Percentiles rank a stretch among this genome's conserved stretches.
Evolutionary conservation across 2,797 vertebrate genomes (phyloP).

Genomic region (Xenentodon cancila): DNA sequence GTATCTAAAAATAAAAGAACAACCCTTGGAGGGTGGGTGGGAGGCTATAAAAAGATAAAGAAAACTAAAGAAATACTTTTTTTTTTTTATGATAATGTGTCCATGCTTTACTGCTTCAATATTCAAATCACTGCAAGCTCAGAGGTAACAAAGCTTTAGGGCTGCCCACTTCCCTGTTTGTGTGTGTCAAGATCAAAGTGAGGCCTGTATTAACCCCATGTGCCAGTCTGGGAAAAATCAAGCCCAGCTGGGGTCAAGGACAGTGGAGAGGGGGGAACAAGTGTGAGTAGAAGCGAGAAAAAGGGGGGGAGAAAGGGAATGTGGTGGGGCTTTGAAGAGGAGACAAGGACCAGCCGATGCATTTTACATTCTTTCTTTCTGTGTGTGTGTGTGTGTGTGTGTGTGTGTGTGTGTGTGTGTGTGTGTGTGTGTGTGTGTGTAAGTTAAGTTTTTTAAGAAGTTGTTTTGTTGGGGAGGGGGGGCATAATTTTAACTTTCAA

Average conservation of each 20-base stretch:
- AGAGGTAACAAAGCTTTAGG: conserved; percentile 58
- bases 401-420: conserved; percentile 9
- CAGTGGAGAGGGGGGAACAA: conserved; percentile 62
- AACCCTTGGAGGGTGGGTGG: too few relatives aligned
- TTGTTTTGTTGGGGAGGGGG: conserved; percentile 18
- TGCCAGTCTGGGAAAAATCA: conserved; percentile 83
- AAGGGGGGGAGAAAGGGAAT: conserved; percentile 47
- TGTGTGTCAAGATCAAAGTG: conserved; percentile 74
- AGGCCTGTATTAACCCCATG: conserved; percentile 79
- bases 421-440: conserved; percentile 9
- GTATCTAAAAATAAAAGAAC: conserved; percentile 23
- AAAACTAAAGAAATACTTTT: neutral
- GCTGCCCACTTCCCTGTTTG: conserved; percentile 51
- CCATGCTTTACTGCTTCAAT: conserved; percentile 15
- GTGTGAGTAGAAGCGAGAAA: conserved; percentile 52
- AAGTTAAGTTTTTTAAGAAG: neutral
- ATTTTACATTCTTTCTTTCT: conserved; percentile 43
- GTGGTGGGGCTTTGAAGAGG: conserved; percentile 67
- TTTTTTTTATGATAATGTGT: conserved; percentile 4
- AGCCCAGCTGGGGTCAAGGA: conserved; percentile 82
- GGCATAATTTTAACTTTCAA: neutral
- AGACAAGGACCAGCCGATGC: conserved; percentile 50
- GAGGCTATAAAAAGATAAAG: conserved; percentile 5
- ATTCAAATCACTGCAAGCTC: conserved; percentile 40
- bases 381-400: neutral